Base-by-base conservation (phyloP, 2,797 vertebrate species). In the Ptychadena robeensis region DNA sequence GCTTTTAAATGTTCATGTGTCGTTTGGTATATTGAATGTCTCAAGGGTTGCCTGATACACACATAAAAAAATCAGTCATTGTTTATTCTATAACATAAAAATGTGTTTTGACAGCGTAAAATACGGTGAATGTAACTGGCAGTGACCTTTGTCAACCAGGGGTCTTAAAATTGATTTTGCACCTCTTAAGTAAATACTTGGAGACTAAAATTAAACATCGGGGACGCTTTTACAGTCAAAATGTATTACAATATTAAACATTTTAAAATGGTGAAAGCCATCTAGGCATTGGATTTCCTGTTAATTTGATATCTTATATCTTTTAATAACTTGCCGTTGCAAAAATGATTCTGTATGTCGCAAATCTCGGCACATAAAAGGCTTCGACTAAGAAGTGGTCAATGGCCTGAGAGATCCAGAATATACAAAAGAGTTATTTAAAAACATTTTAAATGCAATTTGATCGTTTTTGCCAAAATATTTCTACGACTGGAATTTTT, bases 51-150 rank as follows among this genome's bases (percentile, higher is more conserved):
- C 10, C 57, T 72, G 27, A 71, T 40, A 27, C 70, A 48, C 32
- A 25, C 67, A 28, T 38, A 61, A 38, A 64, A 68, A 71, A 28
- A 80, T 59, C 25, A 71, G 6, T 37, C 57, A 31, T 25, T 79
- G 37, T 71, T 63, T 72, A 64, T 80, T 64, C 53, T 72, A 10
- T 71, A 64, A 64, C 57, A 40, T 71, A 38, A 64, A 80, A 80
- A 80, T 72, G 57, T 80, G 35, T 64, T 72, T 72, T 80, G 78
- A 80, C 78, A 80, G 78, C n/a, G 18, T 71, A 72, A 80, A 80
- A 71, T 79, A 79, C 59, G 40, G 68, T 32, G 9, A 44, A n/a
- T 61, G 35, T 44, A 71, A 63, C 48, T 10, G 37, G 77, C 25
- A 22, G 15, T 63, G 77, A 80, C 78, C 78, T 80, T 80, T 64